Base-by-base conservation (phyloP, 2,888 invertebrate genomes). In the Philaethria dido region DNA sequence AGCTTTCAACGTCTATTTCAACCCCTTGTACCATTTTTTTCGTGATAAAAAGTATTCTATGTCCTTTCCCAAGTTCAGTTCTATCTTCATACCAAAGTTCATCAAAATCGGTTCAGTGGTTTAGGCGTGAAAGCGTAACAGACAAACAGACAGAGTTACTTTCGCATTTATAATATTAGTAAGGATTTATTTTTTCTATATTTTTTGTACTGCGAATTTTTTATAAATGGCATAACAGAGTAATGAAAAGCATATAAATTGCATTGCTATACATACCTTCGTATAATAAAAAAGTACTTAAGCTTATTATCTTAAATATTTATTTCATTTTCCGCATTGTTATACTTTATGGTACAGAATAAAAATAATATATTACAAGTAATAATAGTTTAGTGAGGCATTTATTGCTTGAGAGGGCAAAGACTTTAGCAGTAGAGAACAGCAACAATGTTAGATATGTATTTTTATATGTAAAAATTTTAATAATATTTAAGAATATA, bases 321-420 rank as follows among this genome's bases (percentile, higher is more conserved):
- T 22, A 57, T 42, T 22, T 22, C 14, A 16, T 36, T 57, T 57
- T 20, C n/a, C 39, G n/a, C 39, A 57, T 57, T 57, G 11, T 33
- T 52, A 18, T 33, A 52, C 33, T 52, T 52, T 29, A 52, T 52
- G 16, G 52, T 16, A 29, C 16, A 5, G n/a, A 16, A 25, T 52
- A 52, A 52, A 50, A 52, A 52, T 29, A 29, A 52, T 52, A 18
- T 52, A 52, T 52, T 29, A 52, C 16, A 13, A 13, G 11, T 52
- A 52, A 33, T 52, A 52, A 52, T 52, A 29, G 29, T 52, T 29
- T 29, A 11, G 11, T 29, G 29, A 16, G 5, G 9, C 29, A 25
- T 42, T 22, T n/a, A 16, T 22, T 57, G n/a, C 2, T 39, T 9
- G 39, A 42, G 22, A 57, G 42, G 39, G 11, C 57, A 42, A 57